Evolutionary conservation across 2,888 invertebrate species (phyloP), one percentile per base, ranked within the genome.

Genomic region (Pristionchus exspectatus): DNA sequence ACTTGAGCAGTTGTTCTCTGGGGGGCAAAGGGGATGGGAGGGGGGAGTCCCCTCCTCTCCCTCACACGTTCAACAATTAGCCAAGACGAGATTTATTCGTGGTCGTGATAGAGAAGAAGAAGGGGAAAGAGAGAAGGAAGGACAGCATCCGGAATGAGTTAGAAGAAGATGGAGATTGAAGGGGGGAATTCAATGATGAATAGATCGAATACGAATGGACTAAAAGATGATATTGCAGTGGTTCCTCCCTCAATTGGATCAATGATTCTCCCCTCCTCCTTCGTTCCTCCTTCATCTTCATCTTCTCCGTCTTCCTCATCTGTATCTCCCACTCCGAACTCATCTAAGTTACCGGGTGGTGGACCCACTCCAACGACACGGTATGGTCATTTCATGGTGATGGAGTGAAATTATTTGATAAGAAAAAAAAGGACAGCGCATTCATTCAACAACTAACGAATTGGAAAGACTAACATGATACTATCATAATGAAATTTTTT

Each of bases 31-130:
- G 2, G 50, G 24, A 21, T 30, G 30, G 56, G 59, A 59, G 33
- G 10, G 59, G 59, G 38, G n/a, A 24, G 38, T 2, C 3, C 59
- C 30, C 38, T 50, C 59, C 69, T 87, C 87, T 87, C 87, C 87
- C 66, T 87, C 84, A 59, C 84, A 56, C 84, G 56, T 81, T 81
- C 81, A 30, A 85, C 85, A 85, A 85, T 85, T 85, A 85, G 85
- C 85, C 56, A 85, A n/a, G 33, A 56, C 85, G 85, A 85, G 85
- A 85, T 85, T 85, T 85, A 85, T 85, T 85, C 85, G 63, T 85
- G 21, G 85, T 85, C 59, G 85, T 85, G 85, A 56, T 56, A 59
- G 85, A 85, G 59, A 30, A 83, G 24, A 59, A 63, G 85, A 81
- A 14, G 14, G 50, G 77, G 14, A 24, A 27, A 54, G 27, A 50